Percentiles rank a stretch among this genome's conserved stretches.
phyloP scores from a whole-genome alignment of 1,140 invertebrate species.

The Phocides pigmalion region DNA sequence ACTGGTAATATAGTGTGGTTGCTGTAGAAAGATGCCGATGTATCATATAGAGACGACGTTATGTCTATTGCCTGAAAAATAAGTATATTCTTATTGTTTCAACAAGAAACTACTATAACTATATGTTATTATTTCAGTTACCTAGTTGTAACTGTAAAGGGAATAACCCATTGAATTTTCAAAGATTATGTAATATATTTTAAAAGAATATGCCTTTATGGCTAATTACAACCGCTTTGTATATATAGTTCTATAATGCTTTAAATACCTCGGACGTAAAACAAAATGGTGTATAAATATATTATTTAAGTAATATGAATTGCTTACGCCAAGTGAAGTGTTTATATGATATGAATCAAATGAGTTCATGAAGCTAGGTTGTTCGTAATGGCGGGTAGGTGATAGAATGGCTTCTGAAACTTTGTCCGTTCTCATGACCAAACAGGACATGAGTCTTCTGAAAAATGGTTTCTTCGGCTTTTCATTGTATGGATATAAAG shows the following conservation, averaged over 20 bases:
- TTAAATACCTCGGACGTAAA: too few species aligned
- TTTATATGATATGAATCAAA: slow-evolving; percentile 67
- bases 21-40: slow-evolving; percentile 68
- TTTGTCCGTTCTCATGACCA: slow-evolving; percentile 54
- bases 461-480: slow-evolving; percentile 62
- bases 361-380: slow-evolving; percentile 48
- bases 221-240: too few species aligned
- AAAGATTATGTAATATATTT: too few species aligned
- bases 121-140: too few species aligned
- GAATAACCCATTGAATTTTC: too few species aligned
- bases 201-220: too few species aligned
- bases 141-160: too few species aligned
- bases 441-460: slow-evolving; percentile 60
- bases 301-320: too few species aligned
- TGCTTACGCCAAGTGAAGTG: slow-evolving; percentile 67
- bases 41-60: slow-evolving; percentile 66
- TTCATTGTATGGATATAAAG: slow-evolving; percentile 28
- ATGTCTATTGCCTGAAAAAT: slow-evolving; percentile 63
- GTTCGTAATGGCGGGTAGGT: slow-evolving; percentile 15
- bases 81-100: background rate
- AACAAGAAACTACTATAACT: too few species aligned
- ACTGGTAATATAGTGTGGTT: slow-evolving; percentile 57
- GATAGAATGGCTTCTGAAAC: slow-evolving; percentile 42
- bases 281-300: too few species aligned
- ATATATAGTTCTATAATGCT: too few species aligned